Evolutionary conservation across 2,113 vertebrate species (phyloP).

Genomic region (Sciurus niger): DNA sequence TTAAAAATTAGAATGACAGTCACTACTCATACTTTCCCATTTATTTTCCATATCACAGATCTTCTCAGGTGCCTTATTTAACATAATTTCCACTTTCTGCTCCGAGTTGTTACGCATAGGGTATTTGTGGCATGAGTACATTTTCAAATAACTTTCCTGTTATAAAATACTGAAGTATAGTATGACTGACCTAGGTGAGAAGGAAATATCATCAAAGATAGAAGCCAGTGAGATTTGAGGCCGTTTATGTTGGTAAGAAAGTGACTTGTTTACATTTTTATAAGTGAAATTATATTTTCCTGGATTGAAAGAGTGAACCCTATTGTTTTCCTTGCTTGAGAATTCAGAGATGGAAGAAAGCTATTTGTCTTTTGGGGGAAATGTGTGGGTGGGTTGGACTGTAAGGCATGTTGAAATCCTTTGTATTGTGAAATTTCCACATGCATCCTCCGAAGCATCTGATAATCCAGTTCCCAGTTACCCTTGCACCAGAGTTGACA

Average conservation of each 20-base stretch:
- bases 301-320: background rate
- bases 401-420: background rate
- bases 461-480: background rate
- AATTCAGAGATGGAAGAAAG: background rate
- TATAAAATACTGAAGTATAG: background rate
- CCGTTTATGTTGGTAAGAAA: background rate
- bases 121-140: background rate
- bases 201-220: background rate
- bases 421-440: background rate
- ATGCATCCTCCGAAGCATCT: background rate
- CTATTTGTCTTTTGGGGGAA: background rate
- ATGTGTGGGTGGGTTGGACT: background rate
- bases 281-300: background rate
- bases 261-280: background rate
- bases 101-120: background rate
- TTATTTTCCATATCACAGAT: background rate
- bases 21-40: background rate
- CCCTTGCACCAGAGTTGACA: background rate
- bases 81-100: background rate
- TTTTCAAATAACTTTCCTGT: background rate
- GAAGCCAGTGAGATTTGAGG: background rate
- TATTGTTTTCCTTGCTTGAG: background rate
- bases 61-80: background rate
- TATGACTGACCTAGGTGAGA: background rate
- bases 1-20: background rate